Conservation (phyloP, 2,113 vertebrate species). For the Dasyurus viverrinus region DNA sequence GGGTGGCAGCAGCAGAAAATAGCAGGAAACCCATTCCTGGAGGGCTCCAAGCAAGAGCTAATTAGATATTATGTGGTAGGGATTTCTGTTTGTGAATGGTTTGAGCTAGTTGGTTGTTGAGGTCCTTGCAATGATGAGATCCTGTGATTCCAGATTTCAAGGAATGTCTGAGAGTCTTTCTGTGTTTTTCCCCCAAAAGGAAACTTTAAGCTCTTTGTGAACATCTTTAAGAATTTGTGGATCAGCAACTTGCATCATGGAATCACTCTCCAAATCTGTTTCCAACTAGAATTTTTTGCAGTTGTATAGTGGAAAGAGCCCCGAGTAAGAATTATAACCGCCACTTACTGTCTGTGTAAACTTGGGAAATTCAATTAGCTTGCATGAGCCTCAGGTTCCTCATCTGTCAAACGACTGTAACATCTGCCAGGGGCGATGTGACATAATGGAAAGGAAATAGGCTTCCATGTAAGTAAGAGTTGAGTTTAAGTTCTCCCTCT, state of each 20-base stretch:
- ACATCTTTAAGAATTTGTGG: not conserved
- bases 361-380: conserved; percentile 3
- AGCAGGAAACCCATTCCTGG: not conserved
- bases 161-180: not conserved
- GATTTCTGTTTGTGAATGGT: not conserved
- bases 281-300: not conserved
- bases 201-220: not conserved
- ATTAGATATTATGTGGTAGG: not conserved
- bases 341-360: not conserved
- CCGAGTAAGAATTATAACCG: not conserved
- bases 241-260: not conserved
- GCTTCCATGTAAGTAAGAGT: not conserved
- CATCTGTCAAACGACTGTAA: not conserved
- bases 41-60: not conserved
- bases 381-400: conserved; percentile 28
- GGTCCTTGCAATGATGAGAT: not conserved
- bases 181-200: not conserved
- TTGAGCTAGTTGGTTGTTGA: not conserved
- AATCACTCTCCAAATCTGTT: not conserved
- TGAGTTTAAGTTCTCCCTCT: not conserved
- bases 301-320: conserved; percentile 22
- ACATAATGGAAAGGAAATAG: not conserved
- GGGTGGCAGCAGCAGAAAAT: not conserved
- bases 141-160: not conserved
- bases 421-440: not conserved